Evolutionary conservation across 2,888 invertebrate species (phyloP).

Genomic region (Stenchaetothrips biformis): DNA sequence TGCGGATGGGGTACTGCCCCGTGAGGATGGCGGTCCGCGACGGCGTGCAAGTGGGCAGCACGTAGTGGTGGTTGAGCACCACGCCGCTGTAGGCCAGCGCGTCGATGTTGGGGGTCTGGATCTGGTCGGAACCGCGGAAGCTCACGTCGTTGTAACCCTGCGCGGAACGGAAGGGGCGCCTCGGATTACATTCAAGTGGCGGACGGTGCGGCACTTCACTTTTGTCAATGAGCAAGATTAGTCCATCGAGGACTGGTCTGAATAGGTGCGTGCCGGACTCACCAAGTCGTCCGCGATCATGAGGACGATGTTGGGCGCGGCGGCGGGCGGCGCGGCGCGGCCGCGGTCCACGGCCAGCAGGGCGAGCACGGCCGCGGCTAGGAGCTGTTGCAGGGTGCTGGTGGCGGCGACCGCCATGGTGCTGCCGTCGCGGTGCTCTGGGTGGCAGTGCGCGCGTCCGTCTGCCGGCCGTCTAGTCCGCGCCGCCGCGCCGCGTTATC

Average conservation of each 20-base stretch:
- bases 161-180: slow-evolving; percentile 27
- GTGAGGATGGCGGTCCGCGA: slow-evolving; percentile 49
- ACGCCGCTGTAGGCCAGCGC: slow-evolving; percentile 48
- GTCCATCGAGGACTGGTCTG: too few relatives aligned
- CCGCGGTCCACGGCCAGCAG: too few relatives aligned
- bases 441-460: background rate
- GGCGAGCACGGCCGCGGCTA: too few relatives aligned
- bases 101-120: slow-evolving; percentile 52
- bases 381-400: too few relatives aligned
- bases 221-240: too few relatives aligned
- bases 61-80: slow-evolving; percentile 50
- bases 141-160: slow-evolving; percentile 52
- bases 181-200: too few relatives aligned
- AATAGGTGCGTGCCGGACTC: slow-evolving; percentile 30
- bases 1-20: slow-evolving; percentile 50
- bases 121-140: slow-evolving; percentile 50
- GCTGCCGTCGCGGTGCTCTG: too few relatives aligned
- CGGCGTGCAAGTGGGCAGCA: slow-evolving; percentile 51
- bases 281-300: slow-evolving; percentile 37
- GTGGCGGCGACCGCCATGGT: too few relatives aligned
- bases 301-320: slow-evolving; percentile 34
- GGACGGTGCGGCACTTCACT: too few relatives aligned
- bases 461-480: background rate
- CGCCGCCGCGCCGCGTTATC: background rate
- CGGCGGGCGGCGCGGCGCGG: background rate